phyloP scores from a whole-genome alignment of 2,113 vertebrate genomes.

The Meles meles region DNA sequence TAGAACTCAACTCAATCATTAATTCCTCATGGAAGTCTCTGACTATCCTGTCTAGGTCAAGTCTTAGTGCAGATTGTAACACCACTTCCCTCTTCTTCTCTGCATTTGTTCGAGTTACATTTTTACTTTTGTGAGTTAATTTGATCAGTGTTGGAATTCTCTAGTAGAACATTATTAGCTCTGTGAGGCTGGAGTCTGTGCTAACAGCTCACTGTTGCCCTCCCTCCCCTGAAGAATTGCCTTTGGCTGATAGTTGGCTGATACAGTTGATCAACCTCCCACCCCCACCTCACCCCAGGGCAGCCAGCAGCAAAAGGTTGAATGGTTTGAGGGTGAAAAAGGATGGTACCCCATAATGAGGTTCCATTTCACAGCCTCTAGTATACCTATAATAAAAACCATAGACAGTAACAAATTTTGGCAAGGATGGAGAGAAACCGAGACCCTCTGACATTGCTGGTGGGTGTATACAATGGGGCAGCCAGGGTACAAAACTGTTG shows the following conservation, averaged over 20 bases:
- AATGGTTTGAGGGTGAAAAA: not conserved
- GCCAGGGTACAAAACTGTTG: not conserved
- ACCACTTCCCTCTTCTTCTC: not conserved
- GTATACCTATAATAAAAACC: not conserved
- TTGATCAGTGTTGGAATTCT: not conserved
- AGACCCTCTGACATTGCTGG: not conserved
- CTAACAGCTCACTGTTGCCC: not conserved
- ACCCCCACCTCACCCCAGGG: no score
- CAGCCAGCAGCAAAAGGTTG: not conserved
- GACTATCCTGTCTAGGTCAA: not conserved
- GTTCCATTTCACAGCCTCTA: not conserved
- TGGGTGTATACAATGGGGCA: not conserved
- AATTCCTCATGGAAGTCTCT: not conserved
- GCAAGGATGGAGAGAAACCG: not conserved
- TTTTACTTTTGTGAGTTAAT: not conserved
- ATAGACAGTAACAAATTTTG: not conserved
- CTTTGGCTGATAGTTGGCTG: not conserved
- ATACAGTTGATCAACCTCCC: not conserved
- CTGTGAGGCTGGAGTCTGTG: not conserved
- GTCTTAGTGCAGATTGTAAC: not conserved
- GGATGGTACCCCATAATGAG: not conserved
- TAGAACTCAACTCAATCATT: not conserved
- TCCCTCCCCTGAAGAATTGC: not conserved
- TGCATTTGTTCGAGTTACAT: not conserved
- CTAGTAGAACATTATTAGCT: not conserved